phyloP scores from a whole-genome alignment of 1,140 invertebrate genomes.

The Drosophila navojoa region DNA sequence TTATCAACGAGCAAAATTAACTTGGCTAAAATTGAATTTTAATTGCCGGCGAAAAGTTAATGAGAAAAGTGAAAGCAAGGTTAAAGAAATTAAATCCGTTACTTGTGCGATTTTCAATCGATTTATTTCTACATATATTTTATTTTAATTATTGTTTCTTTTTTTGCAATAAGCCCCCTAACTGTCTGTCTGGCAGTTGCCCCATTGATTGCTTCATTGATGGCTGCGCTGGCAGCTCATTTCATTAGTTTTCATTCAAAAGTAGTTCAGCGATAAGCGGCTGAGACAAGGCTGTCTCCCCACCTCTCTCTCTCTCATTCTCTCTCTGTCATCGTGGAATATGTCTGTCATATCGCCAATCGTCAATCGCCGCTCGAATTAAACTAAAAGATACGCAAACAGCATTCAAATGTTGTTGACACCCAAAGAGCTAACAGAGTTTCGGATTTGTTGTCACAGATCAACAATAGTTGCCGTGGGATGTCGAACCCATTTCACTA shows the following conservation, averaged over 20 bases:
- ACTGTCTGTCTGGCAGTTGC: conserved; percentile 14
- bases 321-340: background rate
- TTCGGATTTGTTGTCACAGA: conserved; percentile 11
- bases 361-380: conserved; percentile 48
- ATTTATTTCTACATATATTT: conserved; percentile 26
- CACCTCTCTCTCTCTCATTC: background rate
- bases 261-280: conserved; percentile 73
- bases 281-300: conserved; percentile 19
- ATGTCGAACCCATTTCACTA: conserved; percentile 8
- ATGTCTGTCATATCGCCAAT: conserved; percentile 60
- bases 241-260: conserved; percentile 64
- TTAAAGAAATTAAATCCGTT: conserved; percentile 78
- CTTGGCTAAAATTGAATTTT: conserved; percentile 75
- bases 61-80: conserved; percentile 82
- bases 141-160: background rate
- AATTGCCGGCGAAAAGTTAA: conserved; percentile 81
- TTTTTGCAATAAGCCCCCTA: conserved; percentile 7
- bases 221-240: conserved; percentile 45
- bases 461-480: conserved; percentile 24
- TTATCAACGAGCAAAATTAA: conserved; percentile 49
- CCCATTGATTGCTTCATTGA: conserved; percentile 53
- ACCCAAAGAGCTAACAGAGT: conserved; percentile 10
- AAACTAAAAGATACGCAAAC: too few species aligned
- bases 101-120: conserved; percentile 69
- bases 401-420: conserved; percentile 77